Evolutionary conservation across 2,888 invertebrate species (phyloP).

Genomic region (Eumerus sabulonum): DNA sequence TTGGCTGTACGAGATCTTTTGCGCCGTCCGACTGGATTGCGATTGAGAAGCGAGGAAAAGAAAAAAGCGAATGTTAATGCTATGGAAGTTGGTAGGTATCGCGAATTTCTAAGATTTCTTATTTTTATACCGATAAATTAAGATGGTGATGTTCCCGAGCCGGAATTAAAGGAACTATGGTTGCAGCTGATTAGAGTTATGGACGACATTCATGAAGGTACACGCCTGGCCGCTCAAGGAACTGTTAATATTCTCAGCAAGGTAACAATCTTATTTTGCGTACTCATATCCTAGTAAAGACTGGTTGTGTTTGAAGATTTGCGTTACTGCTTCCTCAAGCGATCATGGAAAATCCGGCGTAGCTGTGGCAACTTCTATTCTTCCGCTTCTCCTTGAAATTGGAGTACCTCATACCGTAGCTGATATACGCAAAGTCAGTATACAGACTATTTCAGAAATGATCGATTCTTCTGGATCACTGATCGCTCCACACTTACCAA

Average conservation of each 20-base stretch:
- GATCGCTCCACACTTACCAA: conserved; percentile 89
- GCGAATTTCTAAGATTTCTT: background rate
- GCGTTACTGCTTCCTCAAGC: conserved; percentile 84
- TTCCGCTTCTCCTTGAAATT: conserved; percentile 89
- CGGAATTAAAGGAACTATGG: conserved; percentile 82
- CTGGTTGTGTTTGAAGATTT: conserved; percentile 80
- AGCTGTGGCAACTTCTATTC: conserved; percentile 85
- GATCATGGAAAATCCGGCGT: conserved; percentile 87
- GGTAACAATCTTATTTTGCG: conserved; percentile 79
- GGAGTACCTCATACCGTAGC: conserved; percentile 89
- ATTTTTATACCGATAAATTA: background rate
- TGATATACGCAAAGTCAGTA: conserved; percentile 88
- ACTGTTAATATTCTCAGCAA: conserved; percentile 87
- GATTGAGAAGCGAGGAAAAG: conserved; percentile 75
- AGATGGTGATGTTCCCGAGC: conserved; percentile 77
- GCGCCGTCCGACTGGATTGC: conserved; percentile 80
- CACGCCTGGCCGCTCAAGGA: conserved; percentile 86
- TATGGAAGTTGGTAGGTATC: conserved; percentile 72
- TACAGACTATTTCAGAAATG: conserved; percentile 92
- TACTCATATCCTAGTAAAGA: background rate
- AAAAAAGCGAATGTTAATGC: conserved; percentile 36
- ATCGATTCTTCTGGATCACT: conserved; percentile 89
- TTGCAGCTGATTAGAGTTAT: conserved; percentile 91
- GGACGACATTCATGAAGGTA: conserved; percentile 96
- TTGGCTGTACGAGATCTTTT: conserved; percentile 91